Conservation (phyloP, 1,140 invertebrate genomes). For the Pseudachorutes palmiensis region DNA sequence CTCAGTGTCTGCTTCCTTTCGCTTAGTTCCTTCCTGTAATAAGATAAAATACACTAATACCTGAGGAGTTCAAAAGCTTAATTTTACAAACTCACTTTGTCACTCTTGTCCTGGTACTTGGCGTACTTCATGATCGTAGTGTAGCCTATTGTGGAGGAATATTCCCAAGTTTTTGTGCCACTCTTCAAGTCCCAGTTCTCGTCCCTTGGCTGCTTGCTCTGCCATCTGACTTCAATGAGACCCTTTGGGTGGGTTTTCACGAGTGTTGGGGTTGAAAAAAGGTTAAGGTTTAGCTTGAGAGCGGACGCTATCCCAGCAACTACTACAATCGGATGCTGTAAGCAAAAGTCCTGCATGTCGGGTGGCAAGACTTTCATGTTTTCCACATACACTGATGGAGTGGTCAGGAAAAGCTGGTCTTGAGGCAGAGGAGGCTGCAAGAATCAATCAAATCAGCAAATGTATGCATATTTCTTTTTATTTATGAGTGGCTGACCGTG, state of each 20-base stretch:
- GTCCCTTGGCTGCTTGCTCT: constrained; percentile 86
- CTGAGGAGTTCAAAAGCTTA: too few species aligned
- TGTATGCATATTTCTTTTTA: neutral
- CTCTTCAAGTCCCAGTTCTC: constrained; percentile 87
- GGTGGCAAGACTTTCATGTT: constrained; percentile 95
- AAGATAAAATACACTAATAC: too few species aligned
- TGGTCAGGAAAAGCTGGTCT: constrained; percentile 82
- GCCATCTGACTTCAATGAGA: constrained; percentile 87
- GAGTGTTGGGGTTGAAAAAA: constrained; percentile 97
- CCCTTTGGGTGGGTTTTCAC: constrained; percentile 98
- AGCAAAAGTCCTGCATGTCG: constrained; percentile 93
- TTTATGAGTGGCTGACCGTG: constrained; percentile 39
- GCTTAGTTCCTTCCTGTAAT: constrained; percentile 62
- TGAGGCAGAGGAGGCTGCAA: constrained; percentile 58
- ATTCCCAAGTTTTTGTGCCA: constrained; percentile 79
- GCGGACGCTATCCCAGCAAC: constrained; percentile 86
- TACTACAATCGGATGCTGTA: constrained; percentile 94
- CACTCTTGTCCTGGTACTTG: constrained; percentile 91
- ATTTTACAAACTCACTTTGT: constrained; percentile 53
- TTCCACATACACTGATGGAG: constrained; percentile 84
- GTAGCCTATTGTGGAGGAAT: constrained; percentile 84
- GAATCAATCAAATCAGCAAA: constrained; percentile 4
- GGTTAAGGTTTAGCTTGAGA: constrained; percentile 87
- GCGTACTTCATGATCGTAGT: constrained; percentile 96
- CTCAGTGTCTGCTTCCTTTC: constrained; percentile 65